Evolutionary conservation across 2,888 invertebrate species (phyloP), one percentile per base, ranked within the genome.

Genomic region (Tanaodytes sp.): DNA sequence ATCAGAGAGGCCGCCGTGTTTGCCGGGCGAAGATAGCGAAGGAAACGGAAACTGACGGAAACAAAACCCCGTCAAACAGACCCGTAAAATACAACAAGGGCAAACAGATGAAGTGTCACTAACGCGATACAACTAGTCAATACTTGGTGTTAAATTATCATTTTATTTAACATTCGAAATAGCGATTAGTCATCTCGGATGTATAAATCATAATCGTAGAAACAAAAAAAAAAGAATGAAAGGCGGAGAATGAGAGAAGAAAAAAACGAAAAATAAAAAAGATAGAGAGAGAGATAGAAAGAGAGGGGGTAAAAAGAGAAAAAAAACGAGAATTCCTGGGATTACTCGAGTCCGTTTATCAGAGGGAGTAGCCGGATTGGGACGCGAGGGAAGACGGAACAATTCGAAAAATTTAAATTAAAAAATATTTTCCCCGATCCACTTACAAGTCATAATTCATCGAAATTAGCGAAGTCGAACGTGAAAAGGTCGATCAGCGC

Each of bases 21-120:
- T 81, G 73, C 80, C 59, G 72, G 70, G 63, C 63, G 70, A 69
- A 73, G 77, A 80, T 76, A 76, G 74, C 75, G 76, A 81, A 81
- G 80, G 82, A 84, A 84, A 82, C 83, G 84, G 84, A 84, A 84
- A 84, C 80, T 82, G 82, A 73, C 82, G 82, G 83, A 84, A 84
- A 84, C 82, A 82, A 83, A 83, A 79, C 78, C 79, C 78, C 75
- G 77, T 78, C 78, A 84, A 84, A 84, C 76, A 83, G 71, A 74
- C 76, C 75, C 75, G 75, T 76, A 73, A 78, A 81, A 80, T 78
- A 79, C 80, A 79, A 78, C 79, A 72, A 77, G 75, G 75, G 80
- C 76, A 84, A 84, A 84, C 77, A 84, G 72, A 58, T 54, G 37
- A 64, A 67, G 67, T 72, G 54, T 73, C 72, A 58, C 59, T 64